A percentile compares a stretch with the other conserved stretches of the same genome.
phyloP scores from a whole-genome alignment of 2,113 vertebrate genomes.

The Nerophis lumbriciformis region DNA sequence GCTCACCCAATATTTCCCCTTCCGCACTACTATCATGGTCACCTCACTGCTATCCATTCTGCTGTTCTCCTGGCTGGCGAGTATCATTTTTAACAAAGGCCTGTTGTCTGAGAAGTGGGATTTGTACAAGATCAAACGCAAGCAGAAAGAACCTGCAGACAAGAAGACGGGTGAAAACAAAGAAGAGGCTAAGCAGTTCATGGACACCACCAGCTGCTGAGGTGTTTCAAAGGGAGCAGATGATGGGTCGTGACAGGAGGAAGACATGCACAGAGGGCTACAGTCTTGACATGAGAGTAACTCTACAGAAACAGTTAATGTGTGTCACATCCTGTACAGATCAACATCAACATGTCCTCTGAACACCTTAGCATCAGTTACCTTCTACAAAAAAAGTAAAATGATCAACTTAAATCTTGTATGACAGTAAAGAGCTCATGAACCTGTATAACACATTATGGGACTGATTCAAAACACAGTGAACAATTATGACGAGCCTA shows the following conservation, averaged over 20 bases:
- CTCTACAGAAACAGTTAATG: conserved; percentile 11
- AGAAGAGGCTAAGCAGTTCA: conserved; percentile 30
- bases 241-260: conserved; percentile 15
- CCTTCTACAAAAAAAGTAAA: conserved; percentile 5
- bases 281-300: neutral
- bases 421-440: neutral
- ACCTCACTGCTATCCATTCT: conserved; percentile 57
- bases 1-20: conserved; percentile 73
- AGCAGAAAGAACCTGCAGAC: neutral
- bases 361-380: conserved; percentile 3
- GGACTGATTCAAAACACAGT: conserved; percentile 3
- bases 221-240: conserved; percentile 2
- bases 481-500: neutral
- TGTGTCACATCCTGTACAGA: neutral
- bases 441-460: neutral
- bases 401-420: neutral
- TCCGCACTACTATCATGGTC: conserved; percentile 72
- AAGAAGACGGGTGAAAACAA: conserved; percentile 9
- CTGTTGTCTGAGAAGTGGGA: conserved; percentile 70
- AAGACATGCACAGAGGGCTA: conserved; percentile 6
- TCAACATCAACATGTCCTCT: conserved; percentile 3
- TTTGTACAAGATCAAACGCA: conserved; percentile 59
- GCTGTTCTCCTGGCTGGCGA: conserved; percentile 56
- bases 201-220: conserved; percentile 54
- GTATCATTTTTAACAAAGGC: conserved; percentile 65